Base-by-base conservation (phyloP, 2,113 vertebrate species). In the Protobothrops flavoviridis region DNA sequence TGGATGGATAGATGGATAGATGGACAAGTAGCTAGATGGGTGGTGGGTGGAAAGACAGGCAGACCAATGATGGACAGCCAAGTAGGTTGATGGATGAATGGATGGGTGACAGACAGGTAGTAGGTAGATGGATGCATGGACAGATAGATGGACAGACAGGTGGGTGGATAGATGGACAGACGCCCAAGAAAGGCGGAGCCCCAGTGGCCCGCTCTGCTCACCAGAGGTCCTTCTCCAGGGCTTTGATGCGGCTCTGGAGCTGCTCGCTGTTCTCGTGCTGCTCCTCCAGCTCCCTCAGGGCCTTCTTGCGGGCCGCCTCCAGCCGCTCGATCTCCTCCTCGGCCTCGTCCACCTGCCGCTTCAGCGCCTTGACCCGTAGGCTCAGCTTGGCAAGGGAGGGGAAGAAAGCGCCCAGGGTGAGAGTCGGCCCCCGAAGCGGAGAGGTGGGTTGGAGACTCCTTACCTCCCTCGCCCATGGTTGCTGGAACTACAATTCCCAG, bases 311-410 rank as follows among this genome's bases (percentile, higher is more conserved):
- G 74, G 98, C 91, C 0, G 97, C 95, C 0, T 99, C 99, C 85
- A 99, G 94, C 8, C 99, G 96, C 95, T 99, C 99, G 1, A 99
- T 97, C 96, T 99, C 99, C 0, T 98, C 98, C 96, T 99, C 99
- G 0, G 99, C 98, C 94, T 99, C 98, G 7, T 99, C 99, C 95
- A 99, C 98, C 94, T 99, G 99, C 43, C 99, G 97, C 98, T 99
- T 99, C 93, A 99, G 96, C 26, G 99, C 98, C 96, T 99, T 99
- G 96, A 99, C 99, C 81, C 97, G 97, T 92, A 99, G 97, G 95
- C 98, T 94, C 23, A 99, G 98, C 99, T 99, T 0, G n/a, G n/a
- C n/a, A 7, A 23, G 43, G 59, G 92, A 24, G 11, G 21, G 93
- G 91, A 21, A 90, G 26, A 87, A 0, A 29, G 26, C 0, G 15